Evolutionary conservation across 2,888 invertebrate genomes (phyloP), one percentile per base, ranked within the genome.

Genomic region (Lasioglossum villosulum): DNA sequence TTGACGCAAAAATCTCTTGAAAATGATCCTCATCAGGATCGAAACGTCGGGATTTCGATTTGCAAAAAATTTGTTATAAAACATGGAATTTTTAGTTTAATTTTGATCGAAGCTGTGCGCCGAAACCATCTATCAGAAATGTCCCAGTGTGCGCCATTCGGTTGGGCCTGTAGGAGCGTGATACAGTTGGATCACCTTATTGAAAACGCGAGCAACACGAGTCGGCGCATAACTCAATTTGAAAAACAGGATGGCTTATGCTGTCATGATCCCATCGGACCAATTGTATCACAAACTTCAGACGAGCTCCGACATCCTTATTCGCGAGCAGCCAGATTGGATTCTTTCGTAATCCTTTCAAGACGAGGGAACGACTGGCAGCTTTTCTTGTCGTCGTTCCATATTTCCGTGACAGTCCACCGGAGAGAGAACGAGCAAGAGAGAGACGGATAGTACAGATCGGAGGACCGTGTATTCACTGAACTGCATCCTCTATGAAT

Each of bases 401-500:
- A 68, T 39, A 66, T 66, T 66, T 19, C 68, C 74, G 16, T 30
- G 59, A 37, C 63, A 73, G 30, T 8, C 34, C n/a, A 23, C 14
- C 14, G n/a, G 12, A 23, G 10, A 10, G 52, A 23, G 2, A 52
- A n/a, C n/a, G 52, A 52, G 23, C n/a, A n/a, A 8, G 23, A 52
- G 52, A 10, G 10, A 4, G 56, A 56, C 8, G 23, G 56, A 56
- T 23, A 48, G 27, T 16, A 16, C 63, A 66, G 30, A 34, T 66
- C 34, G 19, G 19, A 30, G 37, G 59, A 34, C n/a, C 34, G 19
- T 30, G 30, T 42, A 42, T 80, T 75, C 70, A 48, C 23, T 30
- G 30, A 48, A 52, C 37, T 80, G 75, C 30, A 56, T 70, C 52
- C 75, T 80, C 75, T 68, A 27, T 30, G 37, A 68, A 30, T 16